Evolutionary conservation across 37 sponge, comb jelly and placozoan species (phyloP), one percentile per base, ranked within the genome.

Genomic region (Diacarnus erythraeanus): DNA sequence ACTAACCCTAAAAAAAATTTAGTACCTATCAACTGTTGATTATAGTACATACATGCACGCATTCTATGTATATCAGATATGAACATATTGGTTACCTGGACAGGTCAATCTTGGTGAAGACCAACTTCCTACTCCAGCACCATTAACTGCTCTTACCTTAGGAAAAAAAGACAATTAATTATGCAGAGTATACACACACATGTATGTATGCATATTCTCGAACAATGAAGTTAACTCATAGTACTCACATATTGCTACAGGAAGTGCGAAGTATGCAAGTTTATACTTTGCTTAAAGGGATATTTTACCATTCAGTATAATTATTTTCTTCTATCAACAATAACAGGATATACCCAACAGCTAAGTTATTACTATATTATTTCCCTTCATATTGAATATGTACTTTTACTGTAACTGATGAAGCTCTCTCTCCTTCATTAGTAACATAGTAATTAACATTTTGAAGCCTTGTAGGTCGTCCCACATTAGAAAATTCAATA

Each of bases 71-170:
- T n/a, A n/a, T n/a, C n/a, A n/a, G n/a, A n/a, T n/a, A n/a, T n/a
- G n/a, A n/a, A n/a, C n/a, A 47, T 47, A 47, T 15, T 12, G 6
- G 12, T 47, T 47, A 47, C 51, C 51, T 47, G 51, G 51, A 47
- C 51, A 47, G 10, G 12, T 12, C 6, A 47, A 12, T 15, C 51
- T 6, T 47, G 51, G 51, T 47, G 51, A 12, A 47, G 51, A 47
- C 66, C 30, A 65, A 31, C 2, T 17, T 31, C 66, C 66, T 31
- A 34, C 9, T 8, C 66, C 66, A 65, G 66, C 66, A 65, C 30
- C 9, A 30, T 65, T 65, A 65, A 65, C 66, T 34, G 66, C 66
- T 65, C 66, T 2, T 12, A 65, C 31, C 66, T 65, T 26, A 4
- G 26, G 3, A 59, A 20, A 27, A 27, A 3, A 27, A 27, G 23